These are phyloP conservation scores for Crepidodera aurea DNA, from an alignment of 2,888 invertebrate genomes.

Conservation along the genomic window DNA sequence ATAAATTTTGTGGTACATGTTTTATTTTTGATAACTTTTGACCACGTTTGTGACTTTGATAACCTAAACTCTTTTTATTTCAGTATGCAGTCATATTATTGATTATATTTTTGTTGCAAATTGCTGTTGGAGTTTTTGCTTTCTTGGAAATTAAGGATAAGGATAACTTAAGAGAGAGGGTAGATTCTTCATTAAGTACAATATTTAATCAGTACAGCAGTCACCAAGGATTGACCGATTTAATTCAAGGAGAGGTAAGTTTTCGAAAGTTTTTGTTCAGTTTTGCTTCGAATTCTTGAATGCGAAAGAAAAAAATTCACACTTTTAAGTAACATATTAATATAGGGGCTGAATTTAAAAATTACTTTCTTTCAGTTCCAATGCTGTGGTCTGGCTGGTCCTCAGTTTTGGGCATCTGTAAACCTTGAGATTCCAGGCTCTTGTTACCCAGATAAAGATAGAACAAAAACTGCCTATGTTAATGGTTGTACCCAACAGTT, in stretches of 20 bases:
- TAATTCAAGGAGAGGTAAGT: slow-evolving; percentile 68
- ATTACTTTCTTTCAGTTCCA: slow-evolving; percentile 43
- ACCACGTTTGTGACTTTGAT: no score
- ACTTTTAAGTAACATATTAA: no score
- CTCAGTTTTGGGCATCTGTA: slow-evolving; percentile 27
- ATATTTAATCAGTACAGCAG: slow-evolving; percentile 61
- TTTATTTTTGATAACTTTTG: no score
- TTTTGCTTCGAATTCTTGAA: no score
- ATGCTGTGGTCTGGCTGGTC: slow-evolving; percentile 41
- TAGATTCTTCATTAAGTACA: slow-evolving; percentile 45
- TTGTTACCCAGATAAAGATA: slow-evolving; percentile 24
- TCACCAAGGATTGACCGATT: slow-evolving; percentile 65
- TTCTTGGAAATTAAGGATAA: slow-evolving; percentile 69
- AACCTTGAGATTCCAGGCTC: slow-evolving; percentile 5
- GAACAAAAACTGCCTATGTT: slow-evolving; percentile 17
- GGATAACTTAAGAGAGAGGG: slow-evolving; percentile 56
- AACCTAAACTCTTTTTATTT: not conserved
- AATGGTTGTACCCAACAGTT: slow-evolving; percentile 37
- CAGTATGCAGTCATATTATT: slow-evolving; percentile 45
- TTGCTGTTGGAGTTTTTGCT: slow-evolving; percentile 64
- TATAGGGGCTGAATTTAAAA: no score
- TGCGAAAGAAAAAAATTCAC: no score
- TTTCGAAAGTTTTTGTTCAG: no score
- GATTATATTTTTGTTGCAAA: slow-evolving; percentile 42
- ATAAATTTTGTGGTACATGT: no score